Percentiles rank a stretch among this genome's conserved stretches.
These are phyloP conservation scores for Popillia japonica DNA, from an alignment of 1,140 invertebrate genomes.

Conservation along the genomic window DNA sequence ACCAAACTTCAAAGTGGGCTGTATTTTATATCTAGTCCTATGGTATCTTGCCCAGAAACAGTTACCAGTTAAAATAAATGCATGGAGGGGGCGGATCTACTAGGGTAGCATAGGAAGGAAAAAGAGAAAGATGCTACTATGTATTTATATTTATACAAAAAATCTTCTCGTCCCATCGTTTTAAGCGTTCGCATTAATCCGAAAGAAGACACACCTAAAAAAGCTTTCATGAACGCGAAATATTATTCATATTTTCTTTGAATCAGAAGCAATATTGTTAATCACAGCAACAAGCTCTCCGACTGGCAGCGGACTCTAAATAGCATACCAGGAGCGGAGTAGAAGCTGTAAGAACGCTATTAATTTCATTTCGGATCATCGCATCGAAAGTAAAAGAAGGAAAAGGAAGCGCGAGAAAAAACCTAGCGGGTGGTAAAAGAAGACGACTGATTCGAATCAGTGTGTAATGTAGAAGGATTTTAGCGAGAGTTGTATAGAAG, in stretches of 20 bases:
- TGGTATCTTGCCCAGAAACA: too few species aligned
- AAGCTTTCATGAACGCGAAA: not conserved
- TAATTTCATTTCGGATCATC: constrained; percentile 11
- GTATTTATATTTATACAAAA: too few species aligned
- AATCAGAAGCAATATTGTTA: not conserved
- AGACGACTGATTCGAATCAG: not conserved
- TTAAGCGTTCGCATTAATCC: too few species aligned
- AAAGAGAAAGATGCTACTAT: too few species aligned
- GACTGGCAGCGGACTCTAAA: not conserved
- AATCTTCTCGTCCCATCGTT: too few species aligned
- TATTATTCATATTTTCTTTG: constrained; percentile 4
- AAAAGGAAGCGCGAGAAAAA: not conserved
- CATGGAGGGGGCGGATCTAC: too few species aligned
- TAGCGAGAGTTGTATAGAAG: not conserved
- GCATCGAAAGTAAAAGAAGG: constrained; percentile 14
- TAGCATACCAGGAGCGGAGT: not conserved
- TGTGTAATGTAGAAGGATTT: not conserved
- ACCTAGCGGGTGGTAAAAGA: not conserved
- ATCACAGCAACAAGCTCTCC: not conserved
- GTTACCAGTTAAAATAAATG: too few species aligned
- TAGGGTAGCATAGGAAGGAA: too few species aligned
- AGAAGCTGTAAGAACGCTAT: not conserved
- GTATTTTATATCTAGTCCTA: too few species aligned
- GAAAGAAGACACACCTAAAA: too few species aligned
- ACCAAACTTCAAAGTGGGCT: too few species aligned